A percentile compares a stretch with the other conserved stretches of the same genome.
phyloP scores from a whole-genome alignment of 1,140 invertebrate genomes.

The Drosophila kepulauana region DNA sequence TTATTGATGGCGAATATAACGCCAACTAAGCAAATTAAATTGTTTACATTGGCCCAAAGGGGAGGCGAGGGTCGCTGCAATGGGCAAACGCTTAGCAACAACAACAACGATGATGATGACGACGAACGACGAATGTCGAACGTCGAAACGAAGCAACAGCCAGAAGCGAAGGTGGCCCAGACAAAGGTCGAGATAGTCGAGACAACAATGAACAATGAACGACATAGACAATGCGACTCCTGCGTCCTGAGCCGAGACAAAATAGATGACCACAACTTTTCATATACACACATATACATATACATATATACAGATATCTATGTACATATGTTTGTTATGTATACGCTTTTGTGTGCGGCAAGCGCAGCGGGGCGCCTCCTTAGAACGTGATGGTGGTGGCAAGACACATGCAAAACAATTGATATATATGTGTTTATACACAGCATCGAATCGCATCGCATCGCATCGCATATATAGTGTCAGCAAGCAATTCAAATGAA shows the following conservation, averaged over 20 bases:
- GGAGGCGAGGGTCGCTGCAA: conserved; percentile 19
- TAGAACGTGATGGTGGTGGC: background rate
- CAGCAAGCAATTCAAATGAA: background rate
- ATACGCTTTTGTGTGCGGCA: background rate
- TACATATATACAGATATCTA: too few relatives aligned
- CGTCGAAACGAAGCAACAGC: background rate
- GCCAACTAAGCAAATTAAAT: conserved; percentile 83
- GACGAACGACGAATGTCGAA: too few relatives aligned
- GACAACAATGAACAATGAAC: conserved; percentile 38
- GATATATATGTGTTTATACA: background rate
- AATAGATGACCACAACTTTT: conserved; percentile 57
- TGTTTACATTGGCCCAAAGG: conserved; percentile 66
- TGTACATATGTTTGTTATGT: background rate
- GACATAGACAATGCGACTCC: conserved; percentile 31
- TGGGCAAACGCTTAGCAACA: background rate
- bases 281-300: conserved; percentile 13
- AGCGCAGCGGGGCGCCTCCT: conserved; percentile 4
- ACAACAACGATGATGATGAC: background rate
- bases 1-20: conserved; percentile 82
- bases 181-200: conserved; percentile 13
- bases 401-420: conserved; percentile 3
- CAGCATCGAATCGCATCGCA: background rate
- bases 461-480: background rate
- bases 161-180: conserved; percentile 17
- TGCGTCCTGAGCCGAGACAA: conserved; percentile 24